Percentiles rank a stretch among this genome's conserved stretches.
phyloP scores from a whole-genome alignment of 1,140 invertebrate genomes.

The Leguminivora glycinivorella region DNA sequence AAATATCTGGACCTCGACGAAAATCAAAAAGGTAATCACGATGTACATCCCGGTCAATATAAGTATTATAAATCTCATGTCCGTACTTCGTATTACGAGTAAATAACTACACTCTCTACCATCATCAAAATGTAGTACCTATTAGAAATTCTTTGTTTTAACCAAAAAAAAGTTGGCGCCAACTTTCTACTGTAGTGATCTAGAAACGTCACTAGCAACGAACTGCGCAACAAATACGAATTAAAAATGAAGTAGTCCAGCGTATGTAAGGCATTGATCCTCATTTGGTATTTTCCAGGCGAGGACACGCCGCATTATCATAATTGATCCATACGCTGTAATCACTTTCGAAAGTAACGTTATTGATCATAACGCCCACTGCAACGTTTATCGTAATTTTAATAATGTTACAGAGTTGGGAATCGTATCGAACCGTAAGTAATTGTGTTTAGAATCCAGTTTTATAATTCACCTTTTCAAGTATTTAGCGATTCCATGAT shows the following conservation, averaged over 20 bases:
- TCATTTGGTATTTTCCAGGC: conserved; percentile 1
- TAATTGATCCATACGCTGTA: conserved; percentile 14
- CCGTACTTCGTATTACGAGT: too few species aligned
- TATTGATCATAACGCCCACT: conserved; percentile 21
- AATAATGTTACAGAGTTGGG: conserved; percentile 33
- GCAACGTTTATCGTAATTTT: conserved; percentile 2
- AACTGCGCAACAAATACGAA: conserved; percentile 5
- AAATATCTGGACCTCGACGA: too few species aligned
- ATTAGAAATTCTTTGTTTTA: too few species aligned
- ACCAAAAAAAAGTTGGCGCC: background rate
- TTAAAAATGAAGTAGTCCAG: background rate
- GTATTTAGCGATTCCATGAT: too few species aligned
- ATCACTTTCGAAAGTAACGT: conserved; percentile 18
- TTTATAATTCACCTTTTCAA: too few species aligned
- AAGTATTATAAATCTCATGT: too few species aligned
- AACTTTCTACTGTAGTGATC: background rate
- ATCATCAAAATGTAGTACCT: too few species aligned
- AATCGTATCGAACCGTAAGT: too few species aligned
- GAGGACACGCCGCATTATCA: conserved; percentile 20
- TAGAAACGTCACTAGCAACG: background rate
- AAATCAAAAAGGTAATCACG: too few species aligned
- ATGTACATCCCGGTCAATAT: too few species aligned
- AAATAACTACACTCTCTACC: too few species aligned
- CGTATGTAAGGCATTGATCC: conserved; percentile 12
- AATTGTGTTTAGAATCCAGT: too few species aligned